Conservation (phyloP, 2,888 invertebrate genomes). For the Acanthacorydalis orientalis region DNA sequence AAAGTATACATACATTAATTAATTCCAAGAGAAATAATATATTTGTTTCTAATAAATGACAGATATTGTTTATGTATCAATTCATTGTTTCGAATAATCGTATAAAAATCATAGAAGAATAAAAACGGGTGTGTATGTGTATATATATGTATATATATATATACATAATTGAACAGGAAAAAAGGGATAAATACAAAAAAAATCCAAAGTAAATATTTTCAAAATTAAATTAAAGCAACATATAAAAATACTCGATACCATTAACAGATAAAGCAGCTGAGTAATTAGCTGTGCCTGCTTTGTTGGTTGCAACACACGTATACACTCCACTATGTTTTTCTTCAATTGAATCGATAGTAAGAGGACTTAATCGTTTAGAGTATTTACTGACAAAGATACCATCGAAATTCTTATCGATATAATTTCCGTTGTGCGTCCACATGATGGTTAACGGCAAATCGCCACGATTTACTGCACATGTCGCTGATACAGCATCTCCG, state of each 20-base stretch:
- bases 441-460: slow-evolving; percentile 60
- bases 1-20: too few relatives aligned
- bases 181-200: too few relatives aligned
- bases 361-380: slow-evolving; percentile 40
- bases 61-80: too few relatives aligned
- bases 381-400: slow-evolving; percentile 33
- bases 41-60: too few relatives aligned
- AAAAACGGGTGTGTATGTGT: too few relatives aligned
- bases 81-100: too few relatives aligned
- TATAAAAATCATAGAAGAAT: too few relatives aligned
- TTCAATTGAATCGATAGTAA: slow-evolving; percentile 47
- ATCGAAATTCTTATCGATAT: slow-evolving; percentile 19
- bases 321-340: slow-evolving; percentile 32
- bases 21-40: too few relatives aligned
- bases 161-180: too few relatives aligned
- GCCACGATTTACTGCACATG: slow-evolving; percentile 62
- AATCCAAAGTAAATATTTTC: too few relatives aligned
- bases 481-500: slow-evolving; percentile 52
- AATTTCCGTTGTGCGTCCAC: slow-evolving; percentile 48
- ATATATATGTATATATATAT: too few relatives aligned
- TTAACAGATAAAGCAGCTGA: slow-evolving; percentile 36
- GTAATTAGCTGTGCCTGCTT: slow-evolving; percentile 35
- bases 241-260: slow-evolving; percentile 19
- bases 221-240: too few relatives aligned
- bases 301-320: slow-evolving; percentile 41